Evolutionary conservation across 1,140 invertebrate genomes (phyloP).

Genomic region (Pentalonia nigronervosa): DNA sequence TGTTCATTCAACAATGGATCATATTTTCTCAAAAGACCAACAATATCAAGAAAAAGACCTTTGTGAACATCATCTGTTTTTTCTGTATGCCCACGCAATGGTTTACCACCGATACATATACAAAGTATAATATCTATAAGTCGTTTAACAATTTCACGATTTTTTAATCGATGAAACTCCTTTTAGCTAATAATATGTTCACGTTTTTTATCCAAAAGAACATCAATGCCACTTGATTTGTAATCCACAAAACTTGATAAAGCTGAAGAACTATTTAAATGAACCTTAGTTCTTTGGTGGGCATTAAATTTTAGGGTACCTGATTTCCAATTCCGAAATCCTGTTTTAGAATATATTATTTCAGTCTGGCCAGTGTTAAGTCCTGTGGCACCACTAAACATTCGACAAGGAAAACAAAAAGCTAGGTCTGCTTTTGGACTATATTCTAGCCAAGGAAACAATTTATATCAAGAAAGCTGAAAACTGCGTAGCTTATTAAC

Average conservation of each 20-base stretch:
- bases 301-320: neutral
- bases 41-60: conserved; percentile 12
- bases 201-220: neutral
- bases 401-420: neutral
- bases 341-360: neutral
- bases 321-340: neutral
- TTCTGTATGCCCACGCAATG: conserved; percentile 7
- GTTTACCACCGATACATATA: neutral
- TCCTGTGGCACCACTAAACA: neutral
- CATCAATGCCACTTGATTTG: too few relatives aligned
- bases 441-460: neutral
- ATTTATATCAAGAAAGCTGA: neutral
- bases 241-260: too few relatives aligned
- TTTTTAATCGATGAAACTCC: neutral
- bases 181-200: neutral
- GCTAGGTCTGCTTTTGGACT: neutral
- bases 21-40: conserved; percentile 8
- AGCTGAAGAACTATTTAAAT: too few relatives aligned
- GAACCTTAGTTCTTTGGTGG: too few relatives aligned
- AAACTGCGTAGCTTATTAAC: neutral
- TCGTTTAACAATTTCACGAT: neutral
- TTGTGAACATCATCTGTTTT: neutral
- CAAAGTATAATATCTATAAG: conserved; percentile 1
- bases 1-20: conserved; percentile 31
- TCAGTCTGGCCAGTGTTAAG: neutral